Percentiles rank a stretch among this genome's conserved stretches.
Conservation (phyloP, 2,113 vertebrate genomes). For the Podiceps cristatus region DNA sequence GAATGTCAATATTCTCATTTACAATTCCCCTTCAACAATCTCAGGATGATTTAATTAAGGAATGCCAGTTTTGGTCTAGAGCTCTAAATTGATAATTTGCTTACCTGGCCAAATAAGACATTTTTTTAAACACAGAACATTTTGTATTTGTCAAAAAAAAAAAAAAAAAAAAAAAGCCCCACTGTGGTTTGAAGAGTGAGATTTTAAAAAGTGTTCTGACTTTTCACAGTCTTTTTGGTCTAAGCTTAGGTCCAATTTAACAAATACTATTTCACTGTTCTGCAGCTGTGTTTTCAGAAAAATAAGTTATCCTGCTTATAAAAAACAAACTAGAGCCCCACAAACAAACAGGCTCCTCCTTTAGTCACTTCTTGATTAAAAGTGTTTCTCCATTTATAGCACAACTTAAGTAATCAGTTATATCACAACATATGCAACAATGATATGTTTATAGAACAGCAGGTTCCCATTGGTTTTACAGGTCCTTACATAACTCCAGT, state of each 20-base stretch:
- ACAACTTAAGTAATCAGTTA: not conserved
- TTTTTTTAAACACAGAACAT: accelerated
- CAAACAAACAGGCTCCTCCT: not conserved
- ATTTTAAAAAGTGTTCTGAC: not conserved
- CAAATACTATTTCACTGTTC: not conserved
- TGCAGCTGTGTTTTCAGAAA: not conserved
- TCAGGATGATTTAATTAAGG: not conserved
- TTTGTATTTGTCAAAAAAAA: not conserved
- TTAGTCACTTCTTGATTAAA: not conserved
- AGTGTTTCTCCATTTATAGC: not conserved
- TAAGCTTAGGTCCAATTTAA: not conserved
- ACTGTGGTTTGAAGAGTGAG: not conserved
- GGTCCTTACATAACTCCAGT: not conserved
- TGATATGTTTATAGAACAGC: not conserved
- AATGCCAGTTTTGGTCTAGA: not conserved
- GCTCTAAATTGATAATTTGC: not conserved
- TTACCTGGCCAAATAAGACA: not conserved
- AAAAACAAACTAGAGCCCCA: not conserved
- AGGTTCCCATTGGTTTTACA: not conserved
- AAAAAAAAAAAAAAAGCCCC: too few relatives aligned
- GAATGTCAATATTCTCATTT: not conserved
- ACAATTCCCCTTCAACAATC: not conserved
- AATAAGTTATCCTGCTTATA: not conserved
- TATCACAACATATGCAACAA: not conserved
- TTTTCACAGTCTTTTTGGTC: not conserved